phyloP scores from a whole-genome alignment of 2,113 vertebrate species.

The Orientallactaga bullata region DNA sequence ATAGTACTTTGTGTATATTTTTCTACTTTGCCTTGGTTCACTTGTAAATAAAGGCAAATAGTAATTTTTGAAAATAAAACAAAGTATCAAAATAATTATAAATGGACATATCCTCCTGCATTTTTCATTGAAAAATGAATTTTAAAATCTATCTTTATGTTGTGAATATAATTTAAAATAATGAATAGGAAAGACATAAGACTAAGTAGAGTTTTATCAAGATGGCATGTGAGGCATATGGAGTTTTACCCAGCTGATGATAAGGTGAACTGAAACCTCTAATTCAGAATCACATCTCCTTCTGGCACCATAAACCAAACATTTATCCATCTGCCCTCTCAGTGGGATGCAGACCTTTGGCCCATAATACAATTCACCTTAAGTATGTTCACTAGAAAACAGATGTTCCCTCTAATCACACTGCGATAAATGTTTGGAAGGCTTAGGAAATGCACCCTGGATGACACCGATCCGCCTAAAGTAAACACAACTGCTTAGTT shows the following conservation, averaged over 20 bases:
- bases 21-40: not conserved
- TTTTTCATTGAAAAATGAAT: conserved; percentile 15
- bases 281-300: conserved; percentile 53
- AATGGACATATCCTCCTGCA: not conserved
- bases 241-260: conserved; percentile 52
- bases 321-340: conserved; percentile 70
- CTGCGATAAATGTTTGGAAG: not conserved
- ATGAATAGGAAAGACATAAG: conserved; percentile 14
- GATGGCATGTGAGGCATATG: conserved; percentile 25
- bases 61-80: not conserved
- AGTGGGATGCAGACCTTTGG: conserved; percentile 55
- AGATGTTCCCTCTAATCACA: conserved; percentile 59
- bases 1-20: rapidly evolving
- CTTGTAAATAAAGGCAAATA: conserved; percentile 34
- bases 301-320: conserved; percentile 59
- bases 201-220: conserved; percentile 43
- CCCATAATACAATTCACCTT: conserved; percentile 67
- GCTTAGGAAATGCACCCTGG: not conserved
- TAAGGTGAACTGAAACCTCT: conserved; percentile 54
- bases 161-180: conserved; percentile 58
- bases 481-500: not conserved
- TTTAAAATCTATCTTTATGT: conserved; percentile 6
- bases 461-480: conserved; percentile 1
- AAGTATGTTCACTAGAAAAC: conserved; percentile 25
- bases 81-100: not conserved